These are phyloP conservation scores for Amaurobius ferox DNA, from an alignment of 2,888 invertebrate genomes.

Conservation along the genomic window DNA sequence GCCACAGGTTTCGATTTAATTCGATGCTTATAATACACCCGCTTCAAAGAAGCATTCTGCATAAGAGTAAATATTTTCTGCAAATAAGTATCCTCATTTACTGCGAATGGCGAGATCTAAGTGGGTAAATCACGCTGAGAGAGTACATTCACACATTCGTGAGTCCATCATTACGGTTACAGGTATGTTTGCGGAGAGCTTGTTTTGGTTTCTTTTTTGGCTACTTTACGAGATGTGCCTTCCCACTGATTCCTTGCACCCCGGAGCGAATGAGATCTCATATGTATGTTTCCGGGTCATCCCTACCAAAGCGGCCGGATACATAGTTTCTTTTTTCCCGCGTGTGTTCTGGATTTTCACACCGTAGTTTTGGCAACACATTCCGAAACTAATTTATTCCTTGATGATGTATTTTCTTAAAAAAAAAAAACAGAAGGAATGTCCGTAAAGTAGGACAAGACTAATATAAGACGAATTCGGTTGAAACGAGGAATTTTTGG, in stretches of 20 bases:
- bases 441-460: too few relatives aligned
- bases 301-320: slow-evolving; percentile 2
- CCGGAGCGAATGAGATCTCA: neutral
- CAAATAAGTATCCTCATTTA: neutral
- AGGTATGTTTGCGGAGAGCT: neutral
- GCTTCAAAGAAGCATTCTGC: too few relatives aligned
- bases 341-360: neutral
- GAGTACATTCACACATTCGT: neutral
- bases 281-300: slow-evolving; percentile 39
- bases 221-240: neutral
- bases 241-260: neutral
- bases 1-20: too few relatives aligned
- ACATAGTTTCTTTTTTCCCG: neutral
- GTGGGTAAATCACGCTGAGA: slow-evolving; percentile 5
- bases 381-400: neutral
- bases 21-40: too few relatives aligned
- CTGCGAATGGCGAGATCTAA: neutral
- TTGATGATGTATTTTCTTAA: too few relatives aligned
- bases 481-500: too few relatives aligned
- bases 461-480: too few relatives aligned
- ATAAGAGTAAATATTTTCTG: too few relatives aligned
- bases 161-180: slow-evolving; percentile 2
- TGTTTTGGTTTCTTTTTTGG: neutral
- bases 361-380: neutral
- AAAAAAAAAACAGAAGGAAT: too few relatives aligned